Conservation (phyloP, 1,140 invertebrate genomes). For the Megalopta genalis region DNA sequence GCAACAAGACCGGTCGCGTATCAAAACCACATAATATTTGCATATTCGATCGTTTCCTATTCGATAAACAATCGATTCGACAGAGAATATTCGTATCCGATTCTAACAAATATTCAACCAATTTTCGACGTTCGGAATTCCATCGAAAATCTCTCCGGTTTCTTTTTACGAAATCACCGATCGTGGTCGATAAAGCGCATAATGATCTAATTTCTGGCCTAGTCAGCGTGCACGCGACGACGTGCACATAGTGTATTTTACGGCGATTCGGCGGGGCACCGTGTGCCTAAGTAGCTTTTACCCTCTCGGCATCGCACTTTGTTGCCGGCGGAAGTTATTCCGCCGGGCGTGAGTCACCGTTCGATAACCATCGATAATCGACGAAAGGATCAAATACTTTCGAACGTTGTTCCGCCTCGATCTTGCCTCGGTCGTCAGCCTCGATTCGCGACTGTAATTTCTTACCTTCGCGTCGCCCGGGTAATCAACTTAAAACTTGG, state of each 20-base stretch:
- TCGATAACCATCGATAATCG: conserved; percentile 1
- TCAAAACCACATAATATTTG: no score
- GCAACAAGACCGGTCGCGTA: no score
- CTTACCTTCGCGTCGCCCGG: background rate
- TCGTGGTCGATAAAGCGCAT: background rate
- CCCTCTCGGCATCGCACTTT: background rate
- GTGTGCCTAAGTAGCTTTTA: conserved; percentile 13
- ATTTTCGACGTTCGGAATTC: no score
- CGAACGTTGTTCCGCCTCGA: background rate
- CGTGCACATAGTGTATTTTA: background rate
- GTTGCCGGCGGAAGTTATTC: background rate
- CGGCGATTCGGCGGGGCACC: background rate
- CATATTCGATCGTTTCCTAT: no score
- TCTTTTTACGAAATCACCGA: no score
- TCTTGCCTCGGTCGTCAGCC: background rate
- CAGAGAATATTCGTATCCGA: no score
- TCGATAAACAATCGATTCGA: no score
- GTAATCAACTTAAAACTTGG: background rate
- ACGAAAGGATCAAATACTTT: background rate
- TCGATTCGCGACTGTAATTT: background rate
- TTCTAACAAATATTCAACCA: no score
- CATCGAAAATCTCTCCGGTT: no score
- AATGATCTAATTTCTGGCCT: background rate
- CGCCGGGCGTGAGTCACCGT: background rate
- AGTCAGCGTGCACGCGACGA: background rate